These are phyloP conservation scores for Myotis lucifugus DNA, from an alignment of 2,113 vertebrate genomes.

Conservation along the genomic window DNA sequence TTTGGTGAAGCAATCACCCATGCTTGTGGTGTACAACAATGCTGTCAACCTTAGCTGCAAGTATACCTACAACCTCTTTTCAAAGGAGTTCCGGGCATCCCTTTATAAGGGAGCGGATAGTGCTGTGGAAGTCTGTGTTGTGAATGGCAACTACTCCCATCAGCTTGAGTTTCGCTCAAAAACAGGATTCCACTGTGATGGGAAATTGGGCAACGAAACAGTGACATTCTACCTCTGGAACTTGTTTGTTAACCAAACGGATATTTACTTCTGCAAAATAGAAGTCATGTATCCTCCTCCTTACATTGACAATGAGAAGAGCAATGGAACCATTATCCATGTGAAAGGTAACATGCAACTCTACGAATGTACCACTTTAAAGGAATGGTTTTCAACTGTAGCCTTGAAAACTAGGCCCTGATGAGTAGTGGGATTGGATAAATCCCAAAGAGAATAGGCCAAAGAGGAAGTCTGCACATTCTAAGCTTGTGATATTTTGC, in stretches of 20 bases:
- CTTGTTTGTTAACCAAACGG: constrained; percentile 84
- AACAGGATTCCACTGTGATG: constrained; percentile 78
- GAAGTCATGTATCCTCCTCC: constrained; percentile 86
- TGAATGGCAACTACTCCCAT: constrained; percentile 79
- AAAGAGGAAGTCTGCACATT: not conserved
- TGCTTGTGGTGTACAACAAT: constrained; percentile 70
- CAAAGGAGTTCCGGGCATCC: constrained; percentile 81
- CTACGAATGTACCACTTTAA: not conserved
- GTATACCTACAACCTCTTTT: constrained; percentile 82
- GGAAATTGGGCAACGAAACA: constrained; percentile 67
- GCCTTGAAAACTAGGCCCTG: not conserved
- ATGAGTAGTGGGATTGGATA: not conserved
- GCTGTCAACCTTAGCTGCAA: constrained; percentile 82
- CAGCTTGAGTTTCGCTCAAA: constrained; percentile 33
- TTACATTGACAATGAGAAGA: constrained; percentile 83
- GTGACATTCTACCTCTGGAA: constrained; percentile 83
- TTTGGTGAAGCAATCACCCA: constrained; percentile 82
- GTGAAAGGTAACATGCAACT: constrained; percentile 83
- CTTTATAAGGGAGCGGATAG: constrained; percentile 84
- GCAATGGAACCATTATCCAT: constrained; percentile 84
- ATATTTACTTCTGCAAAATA: constrained; percentile 88
- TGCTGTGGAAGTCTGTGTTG: constrained; percentile 80
- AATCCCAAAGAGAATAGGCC: not conserved
- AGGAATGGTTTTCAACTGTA: not conserved
- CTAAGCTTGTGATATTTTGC: not conserved